Base-by-base conservation (phyloP, 2,888 invertebrate genomes). In the Ormyrus labotus region DNA sequence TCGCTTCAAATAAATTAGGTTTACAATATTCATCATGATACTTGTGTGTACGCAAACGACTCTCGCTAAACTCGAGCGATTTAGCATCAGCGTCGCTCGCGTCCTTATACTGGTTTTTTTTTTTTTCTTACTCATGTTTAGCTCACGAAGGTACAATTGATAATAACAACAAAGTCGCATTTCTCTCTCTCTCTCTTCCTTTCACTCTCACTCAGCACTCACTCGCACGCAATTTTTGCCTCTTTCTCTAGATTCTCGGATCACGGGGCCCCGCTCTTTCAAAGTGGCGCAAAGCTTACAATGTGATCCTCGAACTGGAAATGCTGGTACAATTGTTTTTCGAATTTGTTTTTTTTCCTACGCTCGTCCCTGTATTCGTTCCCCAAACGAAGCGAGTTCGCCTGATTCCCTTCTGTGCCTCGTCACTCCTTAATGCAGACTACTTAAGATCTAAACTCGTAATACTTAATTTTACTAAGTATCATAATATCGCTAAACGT, bases 361-460 rank as follows among this genome's bases (percentile, higher is more conserved):
- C 34, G 34, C 34, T 34, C 34, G 34, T 34, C 34, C 34, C 34
- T 34, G 34, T 34, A 34, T 34, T 34, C 34, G 34, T 34, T 34
- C 34, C 34, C 34, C 34, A 34, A 34, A 9, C 13, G 13, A 58
- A 70, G 58, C 55, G n/a, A 13, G 34, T 34, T 34, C 47, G 50
- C 51, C 55, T 55, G 34, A 34, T 11, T 47, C 45, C 45, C 57
- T 5, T 13, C 53, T 9, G 53, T 19, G 11, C 45, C 45, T 63
- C 34, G 8, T 67, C 76, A 58, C 48, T 34, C 72, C 72, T 68
- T 69, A 55, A 69, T 72, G 65, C 72, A 81, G 61, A 61, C 81
- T 81, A 81, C 78, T 81, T 81, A 81, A 65, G 34, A 67, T 11
- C 74, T 81, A 81, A 60, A 55, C 63, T 81, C 78, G 81, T 78